Evolutionary conservation across 2,797 vertebrate genomes (phyloP).

Genomic region (Melanotaenia parkinsoni): DNA sequence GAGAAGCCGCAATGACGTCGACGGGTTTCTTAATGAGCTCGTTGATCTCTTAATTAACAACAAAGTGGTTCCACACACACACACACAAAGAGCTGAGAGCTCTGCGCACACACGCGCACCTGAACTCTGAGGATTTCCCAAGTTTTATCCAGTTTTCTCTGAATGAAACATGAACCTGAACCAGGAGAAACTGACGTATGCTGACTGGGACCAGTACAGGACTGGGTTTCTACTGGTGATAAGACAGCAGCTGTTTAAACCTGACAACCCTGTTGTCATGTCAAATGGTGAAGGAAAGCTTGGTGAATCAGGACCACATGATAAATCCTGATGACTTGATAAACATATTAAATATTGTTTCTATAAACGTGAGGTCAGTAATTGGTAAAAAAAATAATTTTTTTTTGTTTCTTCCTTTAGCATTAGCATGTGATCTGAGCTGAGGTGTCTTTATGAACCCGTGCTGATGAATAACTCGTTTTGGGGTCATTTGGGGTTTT

Average conservation of each 20-base stretch:
- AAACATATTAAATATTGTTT: neutral
- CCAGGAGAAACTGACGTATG: too few relatives aligned
- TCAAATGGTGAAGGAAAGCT: neutral
- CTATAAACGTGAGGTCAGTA: neutral
- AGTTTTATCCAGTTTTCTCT: too few relatives aligned
- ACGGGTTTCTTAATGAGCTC: conserved; percentile 2
- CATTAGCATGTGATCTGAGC: too few relatives aligned
- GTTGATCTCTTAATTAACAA: conserved; percentile 34
- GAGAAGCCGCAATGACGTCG: neutral
- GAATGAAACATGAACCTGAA: too few relatives aligned
- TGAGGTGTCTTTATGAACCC: too few relatives aligned
- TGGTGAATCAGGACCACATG: neutral
- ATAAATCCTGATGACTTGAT: too few relatives aligned
- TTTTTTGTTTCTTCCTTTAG: too few relatives aligned
- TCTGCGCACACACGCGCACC: neutral
- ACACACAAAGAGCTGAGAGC: neutral
- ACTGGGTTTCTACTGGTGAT: neutral
- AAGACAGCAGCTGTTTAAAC: neutral
- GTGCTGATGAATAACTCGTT: neutral
- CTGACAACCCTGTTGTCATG: neutral
- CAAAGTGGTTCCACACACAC: conserved; percentile 11
- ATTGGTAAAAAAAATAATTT: too few relatives aligned
- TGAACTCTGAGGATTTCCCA: neutral
- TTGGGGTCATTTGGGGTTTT: neutral
- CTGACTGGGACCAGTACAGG: neutral